Percentiles rank a stretch among this genome's conserved stretches.
Conservation (phyloP, 2,888 invertebrate species). For the Acanthosepion esculentum region DNA sequence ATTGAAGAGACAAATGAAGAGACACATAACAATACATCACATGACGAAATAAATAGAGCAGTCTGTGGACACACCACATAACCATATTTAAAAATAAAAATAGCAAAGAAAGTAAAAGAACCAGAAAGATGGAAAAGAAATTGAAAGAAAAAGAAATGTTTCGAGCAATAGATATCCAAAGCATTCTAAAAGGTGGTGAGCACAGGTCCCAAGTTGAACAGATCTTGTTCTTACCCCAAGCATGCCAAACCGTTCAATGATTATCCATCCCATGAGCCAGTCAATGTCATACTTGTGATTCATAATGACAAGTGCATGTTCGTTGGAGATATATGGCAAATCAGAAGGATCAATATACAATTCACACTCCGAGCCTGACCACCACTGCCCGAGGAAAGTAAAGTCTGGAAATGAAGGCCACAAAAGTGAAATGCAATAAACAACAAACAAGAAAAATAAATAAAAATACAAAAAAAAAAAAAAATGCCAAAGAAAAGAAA, state of each 20-base stretch:
- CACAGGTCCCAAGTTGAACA: background rate
- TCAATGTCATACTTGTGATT: constrained; percentile 97
- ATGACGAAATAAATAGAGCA: background rate
- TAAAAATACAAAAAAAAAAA: background rate
- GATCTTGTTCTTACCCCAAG: constrained; percentile 83
- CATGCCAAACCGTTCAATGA: constrained; percentile 85
- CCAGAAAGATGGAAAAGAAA: background rate
- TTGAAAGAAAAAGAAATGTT: background rate
- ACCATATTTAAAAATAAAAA: background rate
- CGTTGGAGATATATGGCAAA: constrained; percentile 82
- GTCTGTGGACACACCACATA: background rate
- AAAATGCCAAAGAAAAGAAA: constrained; percentile 41
- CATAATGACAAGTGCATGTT: constrained; percentile 92
- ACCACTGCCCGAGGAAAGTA: constrained; percentile 94
- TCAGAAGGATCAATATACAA: constrained; percentile 85
- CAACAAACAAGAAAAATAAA: background rate
- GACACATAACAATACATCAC: background rate
- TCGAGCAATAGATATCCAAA: background rate
- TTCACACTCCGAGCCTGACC: constrained; percentile 85
- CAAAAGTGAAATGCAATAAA: constrained; percentile 53
- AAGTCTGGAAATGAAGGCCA: constrained; percentile 81
- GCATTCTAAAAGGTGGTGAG: background rate
- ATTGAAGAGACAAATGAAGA: background rate
- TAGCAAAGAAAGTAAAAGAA: background rate
- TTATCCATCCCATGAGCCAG: constrained; percentile 95